These are phyloP conservation scores for Acipenser oxyrinchus DNA, from an alignment of 2,797 vertebrate species.

Conservation along the genomic window DNA sequence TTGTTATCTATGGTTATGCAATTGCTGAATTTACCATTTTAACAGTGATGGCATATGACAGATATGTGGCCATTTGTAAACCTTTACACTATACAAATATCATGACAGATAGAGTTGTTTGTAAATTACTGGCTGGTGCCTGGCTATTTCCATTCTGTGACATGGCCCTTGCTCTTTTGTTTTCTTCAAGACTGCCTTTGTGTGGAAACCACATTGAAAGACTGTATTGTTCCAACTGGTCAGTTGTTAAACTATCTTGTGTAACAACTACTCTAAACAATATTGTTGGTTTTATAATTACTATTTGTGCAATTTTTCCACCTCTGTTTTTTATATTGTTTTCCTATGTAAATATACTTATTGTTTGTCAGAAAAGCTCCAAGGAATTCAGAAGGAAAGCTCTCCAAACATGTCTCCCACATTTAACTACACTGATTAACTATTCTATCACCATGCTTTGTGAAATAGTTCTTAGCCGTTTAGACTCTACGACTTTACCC, in stretches of 20 bases:
- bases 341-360: too few species aligned
- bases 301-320: too few species aligned
- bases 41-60: constrained; percentile 12
- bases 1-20: constrained; percentile 7
- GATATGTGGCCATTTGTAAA: background rate
- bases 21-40: constrained; percentile 5
- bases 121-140: background rate
- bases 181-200: background rate
- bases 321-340: too few species aligned
- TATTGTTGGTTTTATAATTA: constrained; percentile 31
- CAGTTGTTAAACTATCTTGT: constrained; percentile 38
- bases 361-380: too few species aligned
- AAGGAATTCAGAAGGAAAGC: too few species aligned
- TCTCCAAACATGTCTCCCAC: too few species aligned
- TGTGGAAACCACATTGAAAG: background rate
- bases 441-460: too few species aligned
- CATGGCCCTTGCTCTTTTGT: background rate
- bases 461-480: too few species aligned
- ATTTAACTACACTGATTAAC: too few species aligned
- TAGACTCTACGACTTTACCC: too few species aligned
- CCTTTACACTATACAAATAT: background rate
- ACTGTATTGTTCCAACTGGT: constrained; percentile 11
- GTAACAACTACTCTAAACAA: constrained; percentile 30
- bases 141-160: background rate
- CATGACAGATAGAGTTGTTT: background rate